phyloP scores from a whole-genome alignment of 2,113 vertebrate genomes.

The Brevimyrus niger region DNA sequence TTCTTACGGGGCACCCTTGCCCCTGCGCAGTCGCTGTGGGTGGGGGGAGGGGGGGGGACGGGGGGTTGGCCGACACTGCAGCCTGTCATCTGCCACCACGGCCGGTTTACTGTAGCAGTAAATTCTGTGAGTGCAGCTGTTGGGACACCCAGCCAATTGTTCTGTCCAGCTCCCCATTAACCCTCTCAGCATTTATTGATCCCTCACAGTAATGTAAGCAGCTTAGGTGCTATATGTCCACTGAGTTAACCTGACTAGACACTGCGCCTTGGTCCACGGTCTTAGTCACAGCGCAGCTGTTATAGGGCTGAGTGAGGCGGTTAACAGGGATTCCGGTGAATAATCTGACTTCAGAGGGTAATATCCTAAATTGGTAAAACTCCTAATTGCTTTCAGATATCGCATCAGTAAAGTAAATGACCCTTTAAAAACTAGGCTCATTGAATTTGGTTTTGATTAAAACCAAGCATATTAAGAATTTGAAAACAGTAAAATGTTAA shows the following conservation, averaged over 20 bases:
- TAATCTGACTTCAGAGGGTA: background rate
- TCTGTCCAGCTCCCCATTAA: conserved; percentile 13
- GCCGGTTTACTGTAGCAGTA: conserved; percentile 16
- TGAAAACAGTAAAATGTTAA: background rate
- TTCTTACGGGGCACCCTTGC: background rate
- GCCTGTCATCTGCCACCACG: background rate
- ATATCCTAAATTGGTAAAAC: background rate
- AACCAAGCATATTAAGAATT: background rate
- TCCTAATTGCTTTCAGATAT: background rate
- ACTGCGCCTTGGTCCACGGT: background rate
- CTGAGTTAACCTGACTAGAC: background rate
- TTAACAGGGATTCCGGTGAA: background rate
- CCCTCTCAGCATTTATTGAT: conserved; percentile 22
- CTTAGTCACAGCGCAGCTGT: background rate
- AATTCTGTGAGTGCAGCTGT: conserved; percentile 15
- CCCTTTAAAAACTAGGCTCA: background rate
- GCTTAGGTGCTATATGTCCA: background rate
- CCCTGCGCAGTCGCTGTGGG: background rate
- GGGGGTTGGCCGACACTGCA: background rate
- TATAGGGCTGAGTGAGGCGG: background rate
- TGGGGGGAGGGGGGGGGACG: background rate
- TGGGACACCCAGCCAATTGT: background rate
- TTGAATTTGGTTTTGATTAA: background rate
- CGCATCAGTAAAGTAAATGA: background rate
- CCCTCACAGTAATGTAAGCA: background rate